Base-by-base conservation (phyloP, 2,113 vertebrate genomes). In the Pseudolaguvia tuberculata region DNA sequence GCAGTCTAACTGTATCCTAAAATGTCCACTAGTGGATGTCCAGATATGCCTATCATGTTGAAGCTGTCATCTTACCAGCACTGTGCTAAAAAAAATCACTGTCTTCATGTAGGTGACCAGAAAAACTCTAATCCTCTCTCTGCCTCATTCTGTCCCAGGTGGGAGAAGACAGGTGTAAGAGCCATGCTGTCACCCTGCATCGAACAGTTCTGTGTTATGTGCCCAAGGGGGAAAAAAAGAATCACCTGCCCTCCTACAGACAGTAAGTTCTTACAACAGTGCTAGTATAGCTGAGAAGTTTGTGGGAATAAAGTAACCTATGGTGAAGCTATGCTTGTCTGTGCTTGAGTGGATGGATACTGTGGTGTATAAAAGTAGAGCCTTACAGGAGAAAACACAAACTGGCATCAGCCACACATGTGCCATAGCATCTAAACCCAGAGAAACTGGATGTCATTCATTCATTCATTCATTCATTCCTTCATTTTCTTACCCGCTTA, bases 301-400 rank as follows among this genome's bases (percentile, higher is more conserved):
- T 53, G 81, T 73, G 68, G 9, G 76, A 81, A 50, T 82, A 78
- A 81, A 67, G 74, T 73, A 78, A 39, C 66, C 79, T 73, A 80
- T 56, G 77, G 79, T 77, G 79, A 82, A 14, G 45, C 81, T 72
- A 80, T 79, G 67, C 70, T 21, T 59, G 61, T 81, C 79, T 67
- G 84, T 57, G 70, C 71, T 75, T 82, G 70, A 81, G 80, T 74
- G 75, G 78, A 81, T 25, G 18, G 63, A 1, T n/a, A 20, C 11
- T 18, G 23, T 14, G 11, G 62, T 50, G 27, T 1, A 45, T 2
- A 23, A 9, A 48, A 27, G 8, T 25, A 48, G 45, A 50, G 9
- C 45, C 15, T 20, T 23, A 67, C 14, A 18, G 21, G 7, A 25
- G 25, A 2, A n/a, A 47, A 18, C 13, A 47, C 2, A 15, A 10